Conservation (phyloP, 2,113 vertebrate species). For the Odontophorus gujanensis region DNA sequence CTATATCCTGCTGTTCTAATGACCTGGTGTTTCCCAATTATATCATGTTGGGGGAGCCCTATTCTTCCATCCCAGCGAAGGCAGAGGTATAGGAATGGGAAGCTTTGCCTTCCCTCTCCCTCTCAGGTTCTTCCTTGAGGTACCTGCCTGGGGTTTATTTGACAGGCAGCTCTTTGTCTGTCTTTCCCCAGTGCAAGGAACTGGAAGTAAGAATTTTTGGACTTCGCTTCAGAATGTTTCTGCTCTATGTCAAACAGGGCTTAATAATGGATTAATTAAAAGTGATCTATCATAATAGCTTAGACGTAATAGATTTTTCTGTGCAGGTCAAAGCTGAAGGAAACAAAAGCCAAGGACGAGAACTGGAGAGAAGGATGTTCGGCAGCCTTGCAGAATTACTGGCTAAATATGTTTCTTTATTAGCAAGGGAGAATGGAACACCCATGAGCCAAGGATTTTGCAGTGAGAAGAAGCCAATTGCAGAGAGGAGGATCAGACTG, state of each 20-base stretch:
- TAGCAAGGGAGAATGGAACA: not conserved
- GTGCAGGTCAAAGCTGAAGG: not conserved
- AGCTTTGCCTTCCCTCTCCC: not conserved
- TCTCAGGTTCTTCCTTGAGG: not conserved
- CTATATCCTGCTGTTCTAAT: not conserved
- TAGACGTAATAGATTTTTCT: not conserved
- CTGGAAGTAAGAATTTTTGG: not conserved
- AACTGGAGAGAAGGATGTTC: not conserved
- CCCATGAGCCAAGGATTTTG: not conserved
- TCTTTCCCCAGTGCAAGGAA: not conserved
- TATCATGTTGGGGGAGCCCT: not conserved
- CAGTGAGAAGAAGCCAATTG: not conserved
- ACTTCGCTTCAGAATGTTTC: not conserved
- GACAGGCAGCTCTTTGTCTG: not conserved
- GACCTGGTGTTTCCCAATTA: not conserved
- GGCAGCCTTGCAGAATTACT: not conserved
- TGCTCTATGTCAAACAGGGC: not conserved
- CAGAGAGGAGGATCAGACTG: not conserved
- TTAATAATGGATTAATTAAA: slow-evolving; percentile 26
- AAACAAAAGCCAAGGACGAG: not conserved
- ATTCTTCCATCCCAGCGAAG: rapidly evolving
- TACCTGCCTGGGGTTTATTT: not conserved
- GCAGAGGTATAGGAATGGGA: not conserved
- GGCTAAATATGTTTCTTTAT: not conserved
- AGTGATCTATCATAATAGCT: not conserved